These are phyloP conservation scores for Mus musculus DNA, from an alignment of 2,113 vertebrate genomes.

Conservation along the genomic window GRCm39 chr11:103826501-103827000, in stretches of 20 bases:
- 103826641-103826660: background rate
- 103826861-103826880: rapidly evolving
- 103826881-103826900: background rate
- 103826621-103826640: constrained; percentile 15
- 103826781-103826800: background rate
- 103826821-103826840: background rate
- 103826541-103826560: constrained; percentile 50
- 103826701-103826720: constrained; percentile 17
- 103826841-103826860: background rate
- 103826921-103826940: background rate
- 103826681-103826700: constrained; percentile 45
- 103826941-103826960: constrained; percentile 14
- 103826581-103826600: constrained; percentile 30
- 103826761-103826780: background rate
- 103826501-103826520: constrained; percentile 47
- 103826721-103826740: too few species aligned
- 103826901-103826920: background rate
- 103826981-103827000: background rate
- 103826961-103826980: background rate
- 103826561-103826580: background rate
- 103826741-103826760: background rate
- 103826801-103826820: constrained; percentile 22
- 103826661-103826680: background rate
- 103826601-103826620: background rate
- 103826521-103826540: constrained; percentile 61